phyloP scores from a whole-genome alignment of 2,797 vertebrate genomes.

The Pogoniulus pusillus region DNA sequence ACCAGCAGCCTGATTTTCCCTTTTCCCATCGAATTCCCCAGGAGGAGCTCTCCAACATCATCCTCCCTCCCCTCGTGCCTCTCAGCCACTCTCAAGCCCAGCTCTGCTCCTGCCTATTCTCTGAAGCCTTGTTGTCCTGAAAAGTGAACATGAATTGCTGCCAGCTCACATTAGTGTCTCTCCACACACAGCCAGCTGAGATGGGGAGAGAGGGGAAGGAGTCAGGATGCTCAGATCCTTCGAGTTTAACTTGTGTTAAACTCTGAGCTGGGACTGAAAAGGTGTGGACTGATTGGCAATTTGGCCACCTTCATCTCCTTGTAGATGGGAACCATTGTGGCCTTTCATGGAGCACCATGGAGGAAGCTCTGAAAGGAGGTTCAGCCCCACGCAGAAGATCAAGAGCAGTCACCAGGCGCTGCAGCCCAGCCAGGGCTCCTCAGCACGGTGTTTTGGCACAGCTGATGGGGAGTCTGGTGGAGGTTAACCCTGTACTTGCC shows the following conservation, averaged over 20 bases:
- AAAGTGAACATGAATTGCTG: constrained; percentile 59
- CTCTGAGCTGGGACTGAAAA: fast-evolving
- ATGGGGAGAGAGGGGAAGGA: background rate
- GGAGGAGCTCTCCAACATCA: background rate
- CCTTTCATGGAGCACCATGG: fast-evolving
- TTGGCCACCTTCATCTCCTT: background rate
- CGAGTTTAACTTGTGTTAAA: background rate
- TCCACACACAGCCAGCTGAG: background rate
- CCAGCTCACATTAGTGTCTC: constrained; percentile 36
- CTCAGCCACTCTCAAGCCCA: background rate
- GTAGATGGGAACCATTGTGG: fast-evolving
- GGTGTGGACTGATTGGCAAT: background rate
- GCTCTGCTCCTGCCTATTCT: constrained; percentile 39
- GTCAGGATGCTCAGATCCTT: background rate
- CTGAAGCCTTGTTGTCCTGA: constrained; percentile 21
- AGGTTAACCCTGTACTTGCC: background rate
- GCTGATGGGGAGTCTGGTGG: fast-evolving
- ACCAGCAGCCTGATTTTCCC: background rate
- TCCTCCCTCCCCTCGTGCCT: fast-evolving
- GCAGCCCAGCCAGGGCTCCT: background rate
- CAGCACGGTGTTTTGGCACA: background rate
- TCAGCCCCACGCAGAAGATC: background rate
- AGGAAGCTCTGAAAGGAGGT: background rate
- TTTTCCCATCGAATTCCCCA: background rate
- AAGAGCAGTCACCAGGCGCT: background rate